phyloP scores from a whole-genome alignment of 2,888 invertebrate genomes.

The Rhaphigaster nebulosa region DNA sequence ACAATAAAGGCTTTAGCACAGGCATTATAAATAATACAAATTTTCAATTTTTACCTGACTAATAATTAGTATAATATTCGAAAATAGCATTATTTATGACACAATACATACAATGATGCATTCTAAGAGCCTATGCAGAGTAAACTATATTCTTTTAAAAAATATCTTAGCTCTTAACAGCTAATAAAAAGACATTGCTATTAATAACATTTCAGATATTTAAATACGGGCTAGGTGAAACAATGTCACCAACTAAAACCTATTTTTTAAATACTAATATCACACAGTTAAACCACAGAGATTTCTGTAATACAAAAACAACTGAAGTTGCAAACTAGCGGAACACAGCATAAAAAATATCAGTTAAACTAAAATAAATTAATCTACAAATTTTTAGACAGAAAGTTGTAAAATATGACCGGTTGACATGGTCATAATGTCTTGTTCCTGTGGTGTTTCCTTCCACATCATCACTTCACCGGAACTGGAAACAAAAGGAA shows the following conservation, averaged over 20 bases:
- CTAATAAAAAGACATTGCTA: neutral
- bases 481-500: slow-evolving; percentile 75
- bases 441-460: slow-evolving; percentile 68
- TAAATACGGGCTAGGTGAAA: slow-evolving; percentile 6
- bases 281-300: slow-evolving; percentile 21
- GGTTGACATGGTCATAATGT: slow-evolving; percentile 71
- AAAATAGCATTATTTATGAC: neutral
- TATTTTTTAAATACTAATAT: slow-evolving; percentile 27
- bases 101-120: neutral
- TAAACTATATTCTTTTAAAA: neutral
- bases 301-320: slow-evolving; percentile 24
- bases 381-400: slow-evolving; percentile 64
- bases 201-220: neutral
- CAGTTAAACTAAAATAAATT: neutral
- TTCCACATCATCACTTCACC: slow-evolving; percentile 80
- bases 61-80: neutral
- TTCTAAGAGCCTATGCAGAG: neutral
- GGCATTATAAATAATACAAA: neutral
- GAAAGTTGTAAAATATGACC: slow-evolving; percentile 67
- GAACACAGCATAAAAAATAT: neutral
- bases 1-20: slow-evolving; percentile 39
- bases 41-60: neutral
- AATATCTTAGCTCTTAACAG: neutral
- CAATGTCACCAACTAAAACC: neutral
- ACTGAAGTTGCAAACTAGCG: neutral